Base-by-base conservation (phyloP, 2,888 invertebrate species). In the Auanema sp. region DNA sequence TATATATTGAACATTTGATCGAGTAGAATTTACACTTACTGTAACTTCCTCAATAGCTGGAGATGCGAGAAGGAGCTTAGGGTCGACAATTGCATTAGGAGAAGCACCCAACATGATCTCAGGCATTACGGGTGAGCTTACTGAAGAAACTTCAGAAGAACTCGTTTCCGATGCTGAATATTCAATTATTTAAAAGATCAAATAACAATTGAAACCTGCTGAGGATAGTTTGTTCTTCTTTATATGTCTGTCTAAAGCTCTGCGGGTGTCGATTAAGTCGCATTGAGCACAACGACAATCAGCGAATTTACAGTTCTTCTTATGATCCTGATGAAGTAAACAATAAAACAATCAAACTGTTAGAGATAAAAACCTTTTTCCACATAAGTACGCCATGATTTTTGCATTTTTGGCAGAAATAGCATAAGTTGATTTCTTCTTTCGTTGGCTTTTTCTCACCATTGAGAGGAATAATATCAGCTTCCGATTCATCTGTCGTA, bases 391-490 rank as follows among this genome's bases (percentile, higher is more conserved):
- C 65, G 18, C 76, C 78, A 58, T 81, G 81, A 58, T 81, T 81
- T 62, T 81, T 81, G 71, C 81, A 81, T 65, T 81, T 81, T 58
- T 81, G 81, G 58, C 81, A 81, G 60, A 81, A 79, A 66, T 81
- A 81, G 68, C 81, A 81, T 67, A 69, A 71, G 64, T 68, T 66
- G 16, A 58, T 49, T 25, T 49, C 51, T 2, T 60, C 65, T 33
- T 62, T 25, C 11, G 57, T 50, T 12, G 49, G n/a, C 51, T 66
- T 65, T 33, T 50, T 42, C 40, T 68, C 64, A 49, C 51, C 58
- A 10, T 64, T 65, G 12, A 54, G 59, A 58, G 79, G 78, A 18
- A 79, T 64, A 10, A 79, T 66, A 64, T 79, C 79, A 18, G 79
- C 79, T 42, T 79, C 75, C 18, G 63, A 56, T 25, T 67, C 72